Evolutionary conservation across 35 echinoderm and acorn worm species (phyloP), one percentile per base, ranked within the genome.

Genomic region (Holothuria glaberrima): DNA sequence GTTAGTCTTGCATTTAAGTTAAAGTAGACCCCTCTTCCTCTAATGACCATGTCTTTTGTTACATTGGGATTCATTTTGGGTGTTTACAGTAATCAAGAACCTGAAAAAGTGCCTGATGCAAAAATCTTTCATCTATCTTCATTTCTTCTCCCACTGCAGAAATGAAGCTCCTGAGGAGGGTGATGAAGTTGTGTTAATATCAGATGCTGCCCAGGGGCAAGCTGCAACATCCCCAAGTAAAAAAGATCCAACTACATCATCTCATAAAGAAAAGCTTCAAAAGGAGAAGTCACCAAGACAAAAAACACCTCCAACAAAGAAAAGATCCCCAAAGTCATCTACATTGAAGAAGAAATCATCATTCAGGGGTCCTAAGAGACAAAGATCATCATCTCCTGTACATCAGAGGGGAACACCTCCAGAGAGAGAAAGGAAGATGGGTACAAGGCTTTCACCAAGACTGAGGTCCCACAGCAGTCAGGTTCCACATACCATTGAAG

Each of bases 391-490:
- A 28, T 84, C 80, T 12, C 80, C 52, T 28, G 56, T 78, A 3
- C 6, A 35, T 31, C 27, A 22, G 14, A 73, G 14, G 6, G 30
- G 30, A 35, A 20, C 69, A 20, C 26, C 69, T 21, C 6, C 25
- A 24, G 58, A 32, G 33, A 62, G 54, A 35, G 31, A 48, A 4
- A 27, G 34, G 33, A 63, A 31, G 18, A 46, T 84, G n/a, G 28
- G 80, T 4, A 61, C 54, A 20, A 84, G 80, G 31, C 80, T 84
- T 6, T 84, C 80, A 84, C 80, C 80, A 58, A 46, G 80, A 36
- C 18, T 84, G 24, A 84, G 80, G 80, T 30, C 52, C 5, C 52
- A 84, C 22, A 63, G 54, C 16, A 48, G n/a, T 14, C 3, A 19
- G 30, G 16, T 33, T 84, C 80, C 33, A 63, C 46, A 22, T 18